Evolutionary conservation across 1,140 invertebrate species (phyloP).

Genomic region (Portunus trituberculatus): DNA sequence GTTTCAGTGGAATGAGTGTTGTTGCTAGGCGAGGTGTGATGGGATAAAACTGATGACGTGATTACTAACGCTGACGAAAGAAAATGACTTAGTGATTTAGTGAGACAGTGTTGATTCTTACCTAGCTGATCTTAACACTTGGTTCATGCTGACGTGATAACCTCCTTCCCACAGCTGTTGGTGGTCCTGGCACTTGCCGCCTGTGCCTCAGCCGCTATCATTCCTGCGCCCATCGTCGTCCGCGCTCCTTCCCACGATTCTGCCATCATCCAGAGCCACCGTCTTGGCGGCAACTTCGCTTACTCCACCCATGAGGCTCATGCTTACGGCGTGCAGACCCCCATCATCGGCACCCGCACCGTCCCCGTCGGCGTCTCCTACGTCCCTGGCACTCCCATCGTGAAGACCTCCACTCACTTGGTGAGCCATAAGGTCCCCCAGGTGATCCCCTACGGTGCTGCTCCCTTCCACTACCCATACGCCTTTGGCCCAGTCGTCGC

Average conservation of each 20-base stretch:
- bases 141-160: neutral
- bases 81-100: too few relatives aligned
- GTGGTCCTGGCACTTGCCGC: slow-evolving; percentile 77
- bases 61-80: too few relatives aligned
- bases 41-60: too few relatives aligned
- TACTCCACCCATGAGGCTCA: slow-evolving; percentile 83
- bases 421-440: slow-evolving; percentile 71
- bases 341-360: slow-evolving; percentile 80
- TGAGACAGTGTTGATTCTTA: too few relatives aligned
- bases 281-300: slow-evolving; percentile 83
- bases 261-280: slow-evolving; percentile 82
- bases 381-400: slow-evolving; percentile 73
- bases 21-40: too few relatives aligned
- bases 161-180: slow-evolving; percentile 49
- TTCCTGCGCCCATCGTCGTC: slow-evolving; percentile 79
- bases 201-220: slow-evolving; percentile 77
- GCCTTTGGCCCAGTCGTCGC: neutral
- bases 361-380: slow-evolving; percentile 79
- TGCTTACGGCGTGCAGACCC: slow-evolving; percentile 81
- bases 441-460: slow-evolving; percentile 5
- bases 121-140: too few relatives aligned
- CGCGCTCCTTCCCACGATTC: slow-evolving; percentile 82
- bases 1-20: too few relatives aligned
- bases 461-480: neutral
- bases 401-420: slow-evolving; percentile 71